phyloP scores from a whole-genome alignment of 2,888 invertebrate species.

The Ferrisia virgata region DNA sequence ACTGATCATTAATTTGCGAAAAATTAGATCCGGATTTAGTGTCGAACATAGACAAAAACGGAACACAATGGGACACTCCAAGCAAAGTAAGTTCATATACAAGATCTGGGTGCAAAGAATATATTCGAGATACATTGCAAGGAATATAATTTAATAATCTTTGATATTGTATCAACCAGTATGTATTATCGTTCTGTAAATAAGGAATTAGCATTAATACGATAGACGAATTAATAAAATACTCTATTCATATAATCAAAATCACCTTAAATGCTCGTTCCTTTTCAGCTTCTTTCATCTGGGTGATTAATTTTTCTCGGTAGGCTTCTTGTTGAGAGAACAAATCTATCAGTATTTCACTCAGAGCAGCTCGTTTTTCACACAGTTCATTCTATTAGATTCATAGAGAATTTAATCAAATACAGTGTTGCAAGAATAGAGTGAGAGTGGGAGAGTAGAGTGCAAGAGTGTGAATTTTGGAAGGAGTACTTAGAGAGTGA shows the following conservation, averaged over 20 bases:
- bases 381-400: conserved; percentile 62
- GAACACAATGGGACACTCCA: conserved; percentile 72
- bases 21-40: conserved; percentile 48
- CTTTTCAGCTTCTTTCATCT: conserved; percentile 68
- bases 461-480: no score
- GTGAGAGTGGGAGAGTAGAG: no score
- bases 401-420: conserved; percentile 47
- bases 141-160: conserved; percentile 74
- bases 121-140: conserved; percentile 61
- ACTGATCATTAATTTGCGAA: conserved; percentile 2
- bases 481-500: no score
- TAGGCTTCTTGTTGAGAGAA: conserved; percentile 67
- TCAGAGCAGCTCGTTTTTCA: conserved; percentile 66
- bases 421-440: no score
- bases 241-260: no score
- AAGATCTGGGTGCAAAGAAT: conserved; percentile 64
- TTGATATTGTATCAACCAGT: conserved; percentile 80
- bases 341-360: conserved; percentile 65
- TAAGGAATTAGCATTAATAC: background rate
- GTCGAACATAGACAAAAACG: conserved; percentile 63
- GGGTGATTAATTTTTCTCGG: conserved; percentile 64
- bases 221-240: background rate
- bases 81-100: conserved; percentile 68
- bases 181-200: conserved; percentile 53
- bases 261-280: conserved; percentile 21